Conservation (phyloP, 2,113 vertebrate species). For the Corythornis madagascariensis region DNA sequence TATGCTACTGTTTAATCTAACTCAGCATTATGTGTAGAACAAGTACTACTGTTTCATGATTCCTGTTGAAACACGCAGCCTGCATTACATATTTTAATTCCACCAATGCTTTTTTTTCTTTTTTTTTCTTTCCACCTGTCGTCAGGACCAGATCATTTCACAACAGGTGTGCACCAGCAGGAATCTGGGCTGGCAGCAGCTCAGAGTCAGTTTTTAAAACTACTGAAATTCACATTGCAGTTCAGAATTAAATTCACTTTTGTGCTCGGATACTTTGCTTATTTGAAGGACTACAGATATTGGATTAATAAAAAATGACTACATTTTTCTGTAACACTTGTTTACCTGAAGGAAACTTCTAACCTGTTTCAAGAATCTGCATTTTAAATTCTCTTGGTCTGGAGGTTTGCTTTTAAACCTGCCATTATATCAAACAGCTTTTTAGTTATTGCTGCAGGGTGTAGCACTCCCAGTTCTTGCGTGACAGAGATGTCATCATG, state of each 20-base stretch:
- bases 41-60: slow-evolving; percentile 17
- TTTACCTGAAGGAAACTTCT: slow-evolving; percentile 55
- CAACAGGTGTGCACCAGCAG: slow-evolving; percentile 40
- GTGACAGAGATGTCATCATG: slow-evolving; percentile 76
- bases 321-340: not conserved
- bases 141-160: slow-evolving; percentile 11
- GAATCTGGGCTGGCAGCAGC: not conserved
- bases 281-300: not conserved
- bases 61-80: slow-evolving; percentile 47
- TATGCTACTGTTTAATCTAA: slow-evolving; percentile 18
- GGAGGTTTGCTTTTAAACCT: slow-evolving; percentile 74
- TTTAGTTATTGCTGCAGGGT: slow-evolving; percentile 73
- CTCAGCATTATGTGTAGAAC: slow-evolving; percentile 35
- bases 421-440: slow-evolving; percentile 67
- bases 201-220: not conserved
- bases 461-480: slow-evolving; percentile 73
- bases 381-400: slow-evolving; percentile 68
- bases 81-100: slow-evolving; percentile 15
- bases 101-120: slow-evolving; percentile 10
- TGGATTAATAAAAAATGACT: not conserved
- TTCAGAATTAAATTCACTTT: not conserved
- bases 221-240: not conserved
- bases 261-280: not conserved
- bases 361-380: slow-evolving; percentile 53
- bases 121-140: slow-evolving; percentile 57